These are phyloP conservation scores for Falco novaeseelandiae DNA, from an alignment of 2,797 vertebrate genomes.

Conservation along the genomic window DNA sequence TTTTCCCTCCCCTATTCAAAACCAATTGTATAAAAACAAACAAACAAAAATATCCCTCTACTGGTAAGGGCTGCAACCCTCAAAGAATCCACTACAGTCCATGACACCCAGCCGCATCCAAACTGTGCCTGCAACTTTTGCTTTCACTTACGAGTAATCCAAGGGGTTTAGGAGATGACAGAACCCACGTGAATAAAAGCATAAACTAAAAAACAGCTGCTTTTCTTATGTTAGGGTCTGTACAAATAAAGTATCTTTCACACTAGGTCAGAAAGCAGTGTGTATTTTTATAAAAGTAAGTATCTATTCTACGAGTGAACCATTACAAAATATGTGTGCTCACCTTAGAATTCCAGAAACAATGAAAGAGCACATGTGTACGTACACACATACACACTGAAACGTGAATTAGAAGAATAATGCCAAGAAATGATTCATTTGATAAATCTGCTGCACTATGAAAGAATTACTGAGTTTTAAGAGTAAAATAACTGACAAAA, in stretches of 20 bases:
- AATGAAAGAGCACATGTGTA: neutral
- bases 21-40: neutral
- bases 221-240: neutral
- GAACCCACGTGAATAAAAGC: slow-evolving; percentile 14
- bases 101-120: neutral
- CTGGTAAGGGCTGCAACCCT: neutral
- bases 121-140: slow-evolving; percentile 1
- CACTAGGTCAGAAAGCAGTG: slow-evolving; percentile 10
- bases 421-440: neutral
- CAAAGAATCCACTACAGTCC: neutral
- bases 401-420: neutral
- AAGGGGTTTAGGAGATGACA: neutral
- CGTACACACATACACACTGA: neutral
- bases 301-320: neutral
- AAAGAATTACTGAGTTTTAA: neutral
- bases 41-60: neutral
- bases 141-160: neutral
- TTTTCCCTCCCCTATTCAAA: neutral
- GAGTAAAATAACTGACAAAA: neutral
- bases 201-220: neutral
- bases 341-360: neutral
- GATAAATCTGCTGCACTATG: neutral
- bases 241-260: slow-evolving; percentile 20
- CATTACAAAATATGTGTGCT: neutral
- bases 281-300: slow-evolving; percentile 12